Conservation (phyloP, 2,888 invertebrate genomes). For the Octonoba sinensis region DNA sequence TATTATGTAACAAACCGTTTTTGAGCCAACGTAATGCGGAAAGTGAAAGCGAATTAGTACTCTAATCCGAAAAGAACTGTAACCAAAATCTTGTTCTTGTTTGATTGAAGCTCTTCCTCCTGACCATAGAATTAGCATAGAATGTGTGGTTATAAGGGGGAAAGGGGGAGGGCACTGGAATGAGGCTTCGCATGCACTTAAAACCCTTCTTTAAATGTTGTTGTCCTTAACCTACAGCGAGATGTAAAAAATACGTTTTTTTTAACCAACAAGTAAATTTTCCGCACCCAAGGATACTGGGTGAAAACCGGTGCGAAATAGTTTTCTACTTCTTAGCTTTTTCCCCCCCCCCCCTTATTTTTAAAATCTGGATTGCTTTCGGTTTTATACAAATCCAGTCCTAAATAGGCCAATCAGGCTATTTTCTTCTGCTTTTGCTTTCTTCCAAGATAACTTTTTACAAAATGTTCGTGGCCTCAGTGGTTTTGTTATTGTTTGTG, state of each 20-base stretch:
- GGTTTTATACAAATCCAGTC: conserved; percentile 52
- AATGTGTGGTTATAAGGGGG: not conserved
- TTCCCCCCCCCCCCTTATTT: too few species aligned
- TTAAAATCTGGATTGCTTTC: not conserved
- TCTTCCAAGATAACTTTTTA: not conserved
- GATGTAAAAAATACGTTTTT: conserved; percentile 44
- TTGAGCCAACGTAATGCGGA: not conserved
- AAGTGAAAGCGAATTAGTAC: conserved; percentile 26
- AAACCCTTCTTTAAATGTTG: conserved; percentile 54
- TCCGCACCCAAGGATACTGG: conserved; percentile 57
- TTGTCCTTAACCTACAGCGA: conserved; percentile 59
- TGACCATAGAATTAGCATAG: conserved; percentile 19
- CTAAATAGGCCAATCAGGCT: conserved; percentile 57
- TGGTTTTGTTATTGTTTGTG: too few species aligned
- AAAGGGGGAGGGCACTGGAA: not conserved
- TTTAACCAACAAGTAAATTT: conserved; percentile 15
- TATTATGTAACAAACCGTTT: too few species aligned
- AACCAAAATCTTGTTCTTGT: too few species aligned
- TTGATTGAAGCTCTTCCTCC: not conserved
- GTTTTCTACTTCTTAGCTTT: too few species aligned
- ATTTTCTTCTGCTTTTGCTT: conserved; percentile 14
- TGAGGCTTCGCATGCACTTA: conserved; percentile 11
- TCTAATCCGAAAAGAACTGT: too few species aligned
- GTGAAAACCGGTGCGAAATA: conserved; percentile 56
- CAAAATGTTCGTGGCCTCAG: too few species aligned